Evolutionary conservation across 2,797 vertebrate species (phyloP).

Genomic region (Smutsia gigantea): DNA sequence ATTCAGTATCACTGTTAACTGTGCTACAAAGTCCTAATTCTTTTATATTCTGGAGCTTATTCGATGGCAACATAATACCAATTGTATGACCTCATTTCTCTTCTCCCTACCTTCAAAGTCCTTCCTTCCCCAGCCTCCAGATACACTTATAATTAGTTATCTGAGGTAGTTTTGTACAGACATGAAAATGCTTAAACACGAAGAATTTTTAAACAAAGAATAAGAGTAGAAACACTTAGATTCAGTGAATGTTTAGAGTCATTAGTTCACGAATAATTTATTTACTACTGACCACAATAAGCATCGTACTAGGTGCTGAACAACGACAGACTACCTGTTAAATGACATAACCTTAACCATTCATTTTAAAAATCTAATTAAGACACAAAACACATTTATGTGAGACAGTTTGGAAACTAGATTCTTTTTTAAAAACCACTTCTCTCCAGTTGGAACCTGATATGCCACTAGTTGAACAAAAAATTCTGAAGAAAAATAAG

Average conservation of each 20-base stretch:
- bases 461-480: not conserved
- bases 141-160: not conserved
- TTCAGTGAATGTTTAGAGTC: not conserved
- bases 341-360: conserved; percentile 2
- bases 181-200: not conserved
- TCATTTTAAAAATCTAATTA: conserved; percentile 66
- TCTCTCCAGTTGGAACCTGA: not conserved
- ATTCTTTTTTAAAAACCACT: not conserved
- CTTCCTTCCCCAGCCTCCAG: not conserved
- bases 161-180: not conserved
- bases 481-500: not conserved
- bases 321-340: conserved; percentile 19
- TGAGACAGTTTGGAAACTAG: conserved; percentile 41
- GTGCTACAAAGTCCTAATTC: not conserved
- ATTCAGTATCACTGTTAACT: not conserved
- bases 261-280: not conserved
- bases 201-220: not conserved
- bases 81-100: not conserved
- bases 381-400: conserved; percentile 45
- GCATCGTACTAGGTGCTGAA: not conserved
- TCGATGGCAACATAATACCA: not conserved
- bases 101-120: not conserved
- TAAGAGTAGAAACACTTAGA: not conserved
- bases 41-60: not conserved
- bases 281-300: conserved; percentile 2